phyloP scores from a whole-genome alignment of 2,113 vertebrate species.

The Hiodon tergisus region DNA sequence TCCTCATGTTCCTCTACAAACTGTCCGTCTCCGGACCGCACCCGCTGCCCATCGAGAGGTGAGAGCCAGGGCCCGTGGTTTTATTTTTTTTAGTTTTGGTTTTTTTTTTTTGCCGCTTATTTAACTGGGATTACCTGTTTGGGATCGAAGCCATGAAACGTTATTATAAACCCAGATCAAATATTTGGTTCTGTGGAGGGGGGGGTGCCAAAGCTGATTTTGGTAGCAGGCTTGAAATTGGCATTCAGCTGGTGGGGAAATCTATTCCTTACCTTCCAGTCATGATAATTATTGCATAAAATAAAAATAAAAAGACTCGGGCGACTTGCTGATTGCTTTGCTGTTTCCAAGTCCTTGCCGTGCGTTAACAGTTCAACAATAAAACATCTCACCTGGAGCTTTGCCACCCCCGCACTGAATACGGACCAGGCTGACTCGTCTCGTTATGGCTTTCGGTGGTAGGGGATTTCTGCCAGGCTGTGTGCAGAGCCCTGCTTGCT shows the following conservation, averaged over 20 bases:
- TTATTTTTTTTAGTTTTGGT: too few relatives aligned
- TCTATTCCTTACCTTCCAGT: not conserved
- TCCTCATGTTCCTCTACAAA: conserved; percentile 96
- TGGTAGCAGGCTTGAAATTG: not conserved
- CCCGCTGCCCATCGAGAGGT: conserved; percentile 97
- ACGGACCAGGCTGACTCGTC: too few relatives aligned
- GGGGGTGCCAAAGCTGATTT: not conserved
- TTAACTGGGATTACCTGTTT: not conserved
- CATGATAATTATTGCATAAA: not conserved
- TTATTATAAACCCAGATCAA: too few relatives aligned
- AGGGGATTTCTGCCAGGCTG: too few relatives aligned
- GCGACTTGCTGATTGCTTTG: not conserved
- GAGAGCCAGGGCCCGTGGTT: conserved; percentile 21
- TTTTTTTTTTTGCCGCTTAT: not conserved
- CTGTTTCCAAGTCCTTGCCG: not conserved
- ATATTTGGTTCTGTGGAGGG: too few relatives aligned
- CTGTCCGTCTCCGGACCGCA: conserved; percentile 91
- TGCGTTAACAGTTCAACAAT: not conserved
- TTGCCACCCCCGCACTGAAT: too few relatives aligned
- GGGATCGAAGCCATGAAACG: too few relatives aligned
- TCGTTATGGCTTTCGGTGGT: too few relatives aligned
- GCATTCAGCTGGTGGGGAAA: not conserved
- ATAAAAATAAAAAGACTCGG: not conserved
- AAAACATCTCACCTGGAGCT: too few relatives aligned
- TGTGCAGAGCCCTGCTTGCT: too few relatives aligned